Evolutionary conservation across 2,797 vertebrate species (phyloP).

Genomic region (Lagocephalus sceleratus): DNA sequence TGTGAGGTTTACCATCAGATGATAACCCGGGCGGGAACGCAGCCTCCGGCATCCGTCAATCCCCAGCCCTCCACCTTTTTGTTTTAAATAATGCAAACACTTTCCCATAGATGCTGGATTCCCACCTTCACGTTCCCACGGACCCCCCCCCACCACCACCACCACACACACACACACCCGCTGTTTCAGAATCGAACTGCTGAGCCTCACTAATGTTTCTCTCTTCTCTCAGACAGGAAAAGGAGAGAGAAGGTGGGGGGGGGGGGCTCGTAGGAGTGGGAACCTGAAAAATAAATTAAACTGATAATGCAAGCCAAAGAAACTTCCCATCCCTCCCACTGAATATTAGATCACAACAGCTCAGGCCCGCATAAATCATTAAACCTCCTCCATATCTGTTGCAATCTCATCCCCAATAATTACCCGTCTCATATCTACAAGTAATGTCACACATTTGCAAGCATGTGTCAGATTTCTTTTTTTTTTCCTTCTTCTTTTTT

Average conservation of each 20-base stretch:
- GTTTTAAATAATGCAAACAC: constrained; percentile 61
- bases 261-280: constrained; percentile 36
- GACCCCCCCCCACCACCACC: constrained; percentile 19
- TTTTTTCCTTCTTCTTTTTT: constrained; percentile 29
- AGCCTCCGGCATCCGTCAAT: constrained; percentile 29
- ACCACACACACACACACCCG: not conserved
- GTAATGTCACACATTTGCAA: constrained; percentile 54
- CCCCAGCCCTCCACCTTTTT: constrained; percentile 35
- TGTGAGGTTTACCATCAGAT: constrained; percentile 28
- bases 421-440: constrained; percentile 30
- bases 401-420: constrained; percentile 61
- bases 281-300: constrained; percentile 66
- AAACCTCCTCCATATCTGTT: constrained; percentile 52
- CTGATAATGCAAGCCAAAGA: constrained; percentile 60
- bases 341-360: constrained; percentile 71
- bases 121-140: constrained; percentile 54
- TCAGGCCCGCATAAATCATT: constrained; percentile 64
- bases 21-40: not conserved
- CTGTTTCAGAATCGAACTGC: constrained; percentile 46
- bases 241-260: not conserved
- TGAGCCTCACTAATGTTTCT: constrained; percentile 35
- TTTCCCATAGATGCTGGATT: constrained; percentile 44
- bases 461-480: constrained; percentile 38
- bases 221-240: constrained; percentile 52
- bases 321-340: constrained; percentile 53